Percentiles rank a stretch among this genome's conserved stretches.
Evolutionary conservation across 1,140 invertebrate genomes (phyloP).

Genomic region (Caenorhabditis remanei): DNA sequence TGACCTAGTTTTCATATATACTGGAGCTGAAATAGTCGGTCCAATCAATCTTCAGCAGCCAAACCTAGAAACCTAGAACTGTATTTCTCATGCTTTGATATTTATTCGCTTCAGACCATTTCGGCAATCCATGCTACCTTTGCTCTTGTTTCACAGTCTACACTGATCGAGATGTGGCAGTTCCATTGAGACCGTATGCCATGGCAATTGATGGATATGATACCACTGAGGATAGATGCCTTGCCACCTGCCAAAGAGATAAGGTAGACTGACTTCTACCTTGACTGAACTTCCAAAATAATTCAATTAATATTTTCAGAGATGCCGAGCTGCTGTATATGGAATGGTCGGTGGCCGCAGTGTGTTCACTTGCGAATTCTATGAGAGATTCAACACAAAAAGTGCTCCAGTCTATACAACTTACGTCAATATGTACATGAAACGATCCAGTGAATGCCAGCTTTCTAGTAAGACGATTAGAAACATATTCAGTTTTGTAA

Average conservation of each 20-base stretch:
- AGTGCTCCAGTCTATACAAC: constrained; percentile 46
- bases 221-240: constrained; percentile 71
- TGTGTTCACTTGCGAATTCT: constrained; percentile 75
- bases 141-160: constrained; percentile 76
- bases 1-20: too few species aligned
- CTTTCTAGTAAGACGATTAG: not conserved
- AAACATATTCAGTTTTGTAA: not conserved
- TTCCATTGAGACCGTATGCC: constrained; percentile 71
- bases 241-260: constrained; percentile 71
- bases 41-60: not conserved
- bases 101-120: constrained; percentile 70
- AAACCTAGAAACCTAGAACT: not conserved
- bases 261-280: constrained; percentile 60
- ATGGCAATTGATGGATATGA: constrained; percentile 73
- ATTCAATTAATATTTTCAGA: constrained; percentile 65
- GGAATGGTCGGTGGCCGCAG: constrained; percentile 74
- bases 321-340: constrained; percentile 74
- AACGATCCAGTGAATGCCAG: constrained; percentile 58
- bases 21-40: not conserved
- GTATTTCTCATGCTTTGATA: not conserved
- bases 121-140: constrained; percentile 72
- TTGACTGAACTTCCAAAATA: not conserved
- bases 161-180: constrained; percentile 70
- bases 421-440: constrained; percentile 60
- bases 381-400: constrained; percentile 63